A percentile compares a stretch with the other conserved stretches of the same genome.
These are phyloP conservation scores for Autographa pulchrina DNA, from an alignment of 2,888 invertebrate species.

Conservation along the genomic window DNA sequence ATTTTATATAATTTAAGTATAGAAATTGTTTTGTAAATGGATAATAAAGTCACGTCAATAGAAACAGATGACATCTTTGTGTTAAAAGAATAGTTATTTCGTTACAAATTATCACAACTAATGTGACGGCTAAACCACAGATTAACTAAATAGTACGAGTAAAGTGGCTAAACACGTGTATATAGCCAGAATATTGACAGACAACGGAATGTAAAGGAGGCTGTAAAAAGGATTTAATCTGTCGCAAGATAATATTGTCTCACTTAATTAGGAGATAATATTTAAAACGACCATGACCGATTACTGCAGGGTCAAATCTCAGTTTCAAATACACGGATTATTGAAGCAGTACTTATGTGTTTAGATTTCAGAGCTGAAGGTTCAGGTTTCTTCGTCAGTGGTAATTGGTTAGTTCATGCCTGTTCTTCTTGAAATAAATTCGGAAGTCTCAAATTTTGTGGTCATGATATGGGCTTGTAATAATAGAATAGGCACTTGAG, in stretches of 20 bases:
- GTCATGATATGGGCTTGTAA: too few species aligned
- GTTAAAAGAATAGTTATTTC: too few species aligned
- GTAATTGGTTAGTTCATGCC: background rate
- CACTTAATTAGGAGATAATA: constrained; percentile 31
- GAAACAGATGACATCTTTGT: too few species aligned
- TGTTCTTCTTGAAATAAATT: too few species aligned
- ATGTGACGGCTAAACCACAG: too few species aligned
- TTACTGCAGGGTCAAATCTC: constrained; percentile 27
- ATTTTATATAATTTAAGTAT: too few species aligned
- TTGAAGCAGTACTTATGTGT: background rate
- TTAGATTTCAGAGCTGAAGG: background rate
- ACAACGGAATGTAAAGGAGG: constrained; percentile 10
- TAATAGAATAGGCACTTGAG: too few species aligned
- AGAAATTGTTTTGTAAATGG: too few species aligned
- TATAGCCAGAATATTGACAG: background rate
- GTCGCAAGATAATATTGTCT: constrained; percentile 13
- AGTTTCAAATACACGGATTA: constrained; percentile 19
- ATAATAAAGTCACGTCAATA: too few species aligned
- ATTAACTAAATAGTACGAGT: background rate
- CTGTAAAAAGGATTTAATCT: constrained; percentile 30
- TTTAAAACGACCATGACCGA: constrained; percentile 39
- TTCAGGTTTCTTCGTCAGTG: background rate
- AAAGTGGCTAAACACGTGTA: background rate
- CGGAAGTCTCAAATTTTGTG: too few species aligned
- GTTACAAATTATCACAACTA: too few species aligned